Evolutionary conservation across 1,140 invertebrate genomes (phyloP).

Genomic region (Drosophila serrata): DNA sequence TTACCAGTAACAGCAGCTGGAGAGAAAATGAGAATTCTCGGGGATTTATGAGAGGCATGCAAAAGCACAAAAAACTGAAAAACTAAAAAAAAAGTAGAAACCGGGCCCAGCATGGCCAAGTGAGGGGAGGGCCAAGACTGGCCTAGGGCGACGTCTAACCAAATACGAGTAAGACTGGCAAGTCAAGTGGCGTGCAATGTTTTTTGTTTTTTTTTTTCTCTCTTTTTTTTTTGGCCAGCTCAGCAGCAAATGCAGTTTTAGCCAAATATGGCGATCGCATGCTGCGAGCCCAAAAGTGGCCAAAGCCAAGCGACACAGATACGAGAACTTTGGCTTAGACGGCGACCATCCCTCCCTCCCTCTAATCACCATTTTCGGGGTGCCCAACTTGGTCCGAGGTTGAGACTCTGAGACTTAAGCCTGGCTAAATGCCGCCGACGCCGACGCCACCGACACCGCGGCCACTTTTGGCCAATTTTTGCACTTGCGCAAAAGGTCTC

Average conservation of each 20-base stretch:
- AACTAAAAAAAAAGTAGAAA: not conserved
- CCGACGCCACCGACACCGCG: slow-evolving; percentile 36
- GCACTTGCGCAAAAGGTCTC: slow-evolving; percentile 83
- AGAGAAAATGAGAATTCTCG: slow-evolving; percentile 75
- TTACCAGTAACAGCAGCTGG: slow-evolving; percentile 60
- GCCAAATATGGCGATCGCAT: slow-evolving; percentile 82
- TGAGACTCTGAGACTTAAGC: slow-evolving; percentile 23
- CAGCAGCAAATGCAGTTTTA: slow-evolving; percentile 76
- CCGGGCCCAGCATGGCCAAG: slow-evolving; percentile 36
- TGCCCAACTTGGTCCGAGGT: slow-evolving; percentile 37
- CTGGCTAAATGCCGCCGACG: slow-evolving; percentile 56
- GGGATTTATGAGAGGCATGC: slow-evolving; percentile 79
- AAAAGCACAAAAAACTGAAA: slow-evolving; percentile 51
- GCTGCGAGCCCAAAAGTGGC: slow-evolving; percentile 70
- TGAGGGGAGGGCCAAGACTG: slow-evolving; percentile 9
- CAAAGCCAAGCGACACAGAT: slow-evolving; percentile 69
- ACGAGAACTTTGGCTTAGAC: slow-evolving; percentile 59
- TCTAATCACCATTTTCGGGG: slow-evolving; percentile 17
- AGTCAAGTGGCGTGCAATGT: slow-evolving; percentile 81
- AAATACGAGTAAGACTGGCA: slow-evolving; percentile 79
- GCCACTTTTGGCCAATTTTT: slow-evolving; percentile 79
- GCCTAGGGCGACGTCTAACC: slow-evolving; percentile 81
- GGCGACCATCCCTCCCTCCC: slow-evolving; percentile 8
- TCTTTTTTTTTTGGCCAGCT: slow-evolving; percentile 52
- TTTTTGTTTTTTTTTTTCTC: not conserved